A percentile compares a stretch with the other conserved stretches of the same genome.
These are phyloP conservation scores for Phoebastria nigripes DNA, from an alignment of 2,797 vertebrate genomes.

Conservation along the genomic window DNA sequence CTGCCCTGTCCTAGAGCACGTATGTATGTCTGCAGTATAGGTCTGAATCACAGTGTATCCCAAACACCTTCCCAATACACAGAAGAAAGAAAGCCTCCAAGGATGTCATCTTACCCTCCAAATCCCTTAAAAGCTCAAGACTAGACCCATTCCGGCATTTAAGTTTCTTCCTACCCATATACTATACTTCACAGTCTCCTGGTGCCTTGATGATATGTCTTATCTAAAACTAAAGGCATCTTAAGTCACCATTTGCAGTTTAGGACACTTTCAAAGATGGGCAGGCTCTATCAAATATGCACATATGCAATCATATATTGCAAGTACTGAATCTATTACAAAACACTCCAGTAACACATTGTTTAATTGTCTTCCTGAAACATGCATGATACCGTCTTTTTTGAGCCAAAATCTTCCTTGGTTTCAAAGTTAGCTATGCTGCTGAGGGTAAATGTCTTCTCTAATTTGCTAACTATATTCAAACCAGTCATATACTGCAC, in stretches of 20 bases:
- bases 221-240: neutral
- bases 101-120: neutral
- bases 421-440: neutral
- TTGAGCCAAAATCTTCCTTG: neutral
- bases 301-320: neutral
- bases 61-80: neutral
- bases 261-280: neutral
- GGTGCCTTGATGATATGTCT: neutral
- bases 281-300: neutral
- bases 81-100: neutral
- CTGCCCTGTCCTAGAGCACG: neutral
- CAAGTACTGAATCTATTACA: neutral
- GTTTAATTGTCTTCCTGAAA: neutral
- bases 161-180: neutral
- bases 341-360: neutral
- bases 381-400: neutral
- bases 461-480: neutral
- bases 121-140: neutral
- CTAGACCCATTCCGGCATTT: neutral
- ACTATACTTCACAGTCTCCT: neutral
- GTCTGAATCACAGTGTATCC: neutral
- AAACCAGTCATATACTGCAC: neutral
- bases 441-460: neutral
- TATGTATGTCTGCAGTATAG: fast-evolving
- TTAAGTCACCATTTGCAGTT: neutral